A percentile compares a stretch with the other conserved stretches of the same genome.
These are phyloP conservation scores for Enteromius trimaculatus DNA, from an alignment of 2,797 vertebrate species.

Conservation along the genomic window DNA sequence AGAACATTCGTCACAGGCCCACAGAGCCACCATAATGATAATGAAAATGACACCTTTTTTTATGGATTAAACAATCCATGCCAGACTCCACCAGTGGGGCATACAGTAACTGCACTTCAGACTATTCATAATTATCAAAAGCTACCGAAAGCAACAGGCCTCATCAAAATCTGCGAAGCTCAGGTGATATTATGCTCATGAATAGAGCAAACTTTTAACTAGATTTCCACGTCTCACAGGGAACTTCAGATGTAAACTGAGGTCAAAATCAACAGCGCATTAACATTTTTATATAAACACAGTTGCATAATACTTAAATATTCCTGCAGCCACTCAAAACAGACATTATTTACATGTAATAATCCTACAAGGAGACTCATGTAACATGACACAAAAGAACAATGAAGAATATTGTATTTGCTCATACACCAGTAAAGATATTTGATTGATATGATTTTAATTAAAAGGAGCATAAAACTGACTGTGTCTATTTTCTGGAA, in stretches of 20 bases:
- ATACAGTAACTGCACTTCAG: constrained; percentile 18
- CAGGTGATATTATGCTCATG: not conserved
- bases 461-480: not conserved
- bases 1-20: constrained; percentile 31
- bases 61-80: constrained; percentile 43
- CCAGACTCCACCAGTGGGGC: constrained; percentile 15
- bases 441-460: constrained; percentile 23
- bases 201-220: not conserved
- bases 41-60: constrained; percentile 48
- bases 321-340: not conserved
- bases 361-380: not conserved
- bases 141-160: not conserved
- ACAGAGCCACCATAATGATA: constrained; percentile 27
- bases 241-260: not conserved
- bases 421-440: not conserved
- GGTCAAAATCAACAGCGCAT: not conserved
- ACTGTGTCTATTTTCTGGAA: constrained; percentile 8
- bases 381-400: not conserved
- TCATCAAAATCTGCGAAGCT: not conserved
- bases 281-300: not conserved
- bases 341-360: too few relatives aligned
- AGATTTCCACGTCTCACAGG: not conserved
- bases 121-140: constrained; percentile 11
- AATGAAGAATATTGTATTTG: not conserved
- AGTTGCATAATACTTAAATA: not conserved